These are phyloP conservation scores for Palythoa grandiflora DNA, from an alignment of 92 coral and sea anemone genomes.

Conservation along the genomic window DNA sequence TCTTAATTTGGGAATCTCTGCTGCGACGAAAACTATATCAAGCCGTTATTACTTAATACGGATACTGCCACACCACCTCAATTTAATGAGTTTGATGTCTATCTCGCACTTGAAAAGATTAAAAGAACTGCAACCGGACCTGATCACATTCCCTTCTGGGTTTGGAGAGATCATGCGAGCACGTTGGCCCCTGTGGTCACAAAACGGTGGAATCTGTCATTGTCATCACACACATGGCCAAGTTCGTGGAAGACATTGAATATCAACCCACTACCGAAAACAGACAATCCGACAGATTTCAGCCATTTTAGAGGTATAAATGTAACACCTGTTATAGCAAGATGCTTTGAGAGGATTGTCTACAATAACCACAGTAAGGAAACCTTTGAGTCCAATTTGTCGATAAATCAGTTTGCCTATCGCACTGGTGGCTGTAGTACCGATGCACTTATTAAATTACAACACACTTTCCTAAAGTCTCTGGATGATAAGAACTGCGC, in stretches of 20 bases:
- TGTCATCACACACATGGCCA: constrained; percentile 8
- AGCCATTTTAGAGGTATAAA: background rate
- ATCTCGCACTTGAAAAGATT: constrained; percentile 11
- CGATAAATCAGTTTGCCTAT: too few relatives aligned
- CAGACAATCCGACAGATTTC: background rate
- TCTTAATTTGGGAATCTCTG: background rate
- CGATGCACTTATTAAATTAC: too few relatives aligned
- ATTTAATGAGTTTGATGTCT: background rate
- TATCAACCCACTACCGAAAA: constrained; percentile 5
- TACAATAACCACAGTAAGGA: background rate
- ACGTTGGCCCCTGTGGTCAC: constrained; percentile 6
- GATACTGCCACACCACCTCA: constrained; percentile 11
- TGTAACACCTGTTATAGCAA: constrained; percentile 4
- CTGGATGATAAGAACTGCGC: too few relatives aligned
- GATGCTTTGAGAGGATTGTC: background rate
- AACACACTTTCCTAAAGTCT: too few relatives aligned
- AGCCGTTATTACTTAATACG: background rate
- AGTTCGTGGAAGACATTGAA: constrained; percentile 10
- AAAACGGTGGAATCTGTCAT: background rate
- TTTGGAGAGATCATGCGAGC: background rate
- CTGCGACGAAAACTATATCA: background rate
- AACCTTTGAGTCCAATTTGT: too few relatives aligned
- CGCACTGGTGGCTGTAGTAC: too few relatives aligned
- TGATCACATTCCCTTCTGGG: constrained; percentile 4
- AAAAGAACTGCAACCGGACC: constrained; percentile 11